Evolutionary conservation across 2,888 invertebrate genomes (phyloP).

Genomic region (Megaustenia siamemsis): DNA sequence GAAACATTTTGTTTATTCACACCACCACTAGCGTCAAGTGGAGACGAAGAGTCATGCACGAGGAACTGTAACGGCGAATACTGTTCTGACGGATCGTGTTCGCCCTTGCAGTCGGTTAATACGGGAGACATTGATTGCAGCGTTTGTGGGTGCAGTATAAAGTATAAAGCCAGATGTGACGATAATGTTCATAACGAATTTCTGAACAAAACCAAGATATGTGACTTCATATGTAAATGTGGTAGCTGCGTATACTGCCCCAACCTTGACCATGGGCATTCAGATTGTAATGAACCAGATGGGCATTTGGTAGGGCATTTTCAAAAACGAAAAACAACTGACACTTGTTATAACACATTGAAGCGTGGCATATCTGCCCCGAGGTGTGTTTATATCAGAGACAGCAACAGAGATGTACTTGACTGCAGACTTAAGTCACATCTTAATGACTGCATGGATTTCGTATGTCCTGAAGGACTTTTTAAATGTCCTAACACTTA

Average conservation of each 20-base stretch:
- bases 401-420: not conserved
- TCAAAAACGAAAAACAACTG: not conserved
- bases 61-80: not conserved
- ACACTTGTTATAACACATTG: not conserved
- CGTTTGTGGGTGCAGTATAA: too few species aligned
- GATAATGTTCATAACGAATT: not conserved
- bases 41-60: not conserved
- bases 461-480: slow-evolving; percentile 31
- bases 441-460: slow-evolving; percentile 78
- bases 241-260: slow-evolving; percentile 71
- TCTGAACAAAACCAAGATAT: not conserved
- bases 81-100: slow-evolving; percentile 22
- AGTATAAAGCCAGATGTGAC: not conserved
- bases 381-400: slow-evolving; percentile 22
- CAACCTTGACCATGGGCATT: slow-evolving; percentile 68
- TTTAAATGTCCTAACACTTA: slow-evolving; percentile 28
- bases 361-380: not conserved
- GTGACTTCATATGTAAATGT: slow-evolving; percentile 31
- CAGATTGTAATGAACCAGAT: slow-evolving; percentile 71
- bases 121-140: slow-evolving; percentile 15
- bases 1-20: not conserved
- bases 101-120: not conserved
- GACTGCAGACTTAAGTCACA: slow-evolving; percentile 54
- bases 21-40: not conserved
- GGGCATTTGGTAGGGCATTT: slow-evolving; percentile 18